phyloP scores from a whole-genome alignment of 1,140 invertebrate genomes.

The Ridgeia piscesae region DNA sequence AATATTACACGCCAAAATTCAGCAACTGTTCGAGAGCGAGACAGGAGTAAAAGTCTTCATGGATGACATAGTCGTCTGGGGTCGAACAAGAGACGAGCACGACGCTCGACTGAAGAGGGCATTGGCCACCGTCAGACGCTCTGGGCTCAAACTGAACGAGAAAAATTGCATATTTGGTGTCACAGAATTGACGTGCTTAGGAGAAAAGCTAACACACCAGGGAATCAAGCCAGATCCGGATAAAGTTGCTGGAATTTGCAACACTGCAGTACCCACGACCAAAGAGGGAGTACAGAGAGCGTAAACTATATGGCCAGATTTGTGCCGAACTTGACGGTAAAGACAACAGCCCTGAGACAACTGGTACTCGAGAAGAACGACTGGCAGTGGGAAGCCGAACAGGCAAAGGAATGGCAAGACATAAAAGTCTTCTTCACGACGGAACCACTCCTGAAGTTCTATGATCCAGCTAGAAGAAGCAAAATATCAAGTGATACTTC shows the following conservation, averaged over 20 bases:
- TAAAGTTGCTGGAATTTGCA: background rate
- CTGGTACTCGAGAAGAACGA: background rate
- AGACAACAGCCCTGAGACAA: background rate
- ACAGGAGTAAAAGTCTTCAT: background rate
- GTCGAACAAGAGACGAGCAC: background rate
- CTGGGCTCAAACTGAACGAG: too few relatives aligned
- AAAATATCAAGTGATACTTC: conserved; percentile 5
- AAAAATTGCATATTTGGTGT: background rate
- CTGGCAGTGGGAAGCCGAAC: background rate
- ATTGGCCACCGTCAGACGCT: background rate
- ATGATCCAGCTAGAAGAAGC: background rate
- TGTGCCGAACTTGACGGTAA: background rate
- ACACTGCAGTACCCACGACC: background rate
- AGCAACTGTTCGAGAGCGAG: background rate
- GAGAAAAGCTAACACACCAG: too few relatives aligned
- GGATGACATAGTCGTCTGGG: background rate
- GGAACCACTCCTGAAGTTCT: background rate
- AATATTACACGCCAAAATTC: background rate
- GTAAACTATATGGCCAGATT: background rate
- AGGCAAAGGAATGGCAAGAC: background rate
- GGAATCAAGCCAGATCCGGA: conserved; percentile 5
- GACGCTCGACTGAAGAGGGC: background rate
- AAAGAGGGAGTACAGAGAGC: background rate
- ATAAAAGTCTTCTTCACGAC: background rate
- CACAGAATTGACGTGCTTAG: background rate